Percentiles rank a stretch among this genome's conserved stretches.
These are phyloP conservation scores for Nycticebus coucang DNA, from an alignment of 2,113 vertebrate species.

Conservation along the genomic window DNA sequence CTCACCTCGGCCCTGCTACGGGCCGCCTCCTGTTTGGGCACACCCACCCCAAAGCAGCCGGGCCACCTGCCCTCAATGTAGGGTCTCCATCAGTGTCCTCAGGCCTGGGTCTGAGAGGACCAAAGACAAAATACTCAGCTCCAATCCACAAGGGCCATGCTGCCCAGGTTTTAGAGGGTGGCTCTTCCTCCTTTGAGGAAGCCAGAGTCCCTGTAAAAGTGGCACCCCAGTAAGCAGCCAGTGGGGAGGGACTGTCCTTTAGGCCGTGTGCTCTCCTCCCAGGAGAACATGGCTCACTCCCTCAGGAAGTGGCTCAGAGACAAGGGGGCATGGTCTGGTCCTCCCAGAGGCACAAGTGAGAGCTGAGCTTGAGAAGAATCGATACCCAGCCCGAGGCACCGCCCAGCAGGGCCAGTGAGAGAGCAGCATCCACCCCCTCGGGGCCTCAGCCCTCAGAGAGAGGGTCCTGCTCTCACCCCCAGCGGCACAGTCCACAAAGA, in stretches of 20 bases:
- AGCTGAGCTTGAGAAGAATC: not conserved
- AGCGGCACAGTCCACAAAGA: not conserved
- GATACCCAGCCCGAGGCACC: accelerated
- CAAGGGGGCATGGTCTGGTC: too few relatives aligned
- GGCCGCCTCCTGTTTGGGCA: not conserved
- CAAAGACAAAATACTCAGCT: not conserved
- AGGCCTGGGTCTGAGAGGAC: accelerated
- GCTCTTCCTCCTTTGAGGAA: not conserved
- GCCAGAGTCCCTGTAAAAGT: not conserved
- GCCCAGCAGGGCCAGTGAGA: not conserved
- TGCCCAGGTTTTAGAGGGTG: not conserved
- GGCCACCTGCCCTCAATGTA: not conserved
- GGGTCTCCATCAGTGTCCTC: not conserved
- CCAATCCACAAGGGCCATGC: not conserved
- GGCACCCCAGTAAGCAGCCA: accelerated
- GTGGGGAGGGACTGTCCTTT: not conserved
- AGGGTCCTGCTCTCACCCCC: not conserved
- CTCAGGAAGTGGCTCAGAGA: not conserved
- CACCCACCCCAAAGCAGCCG: not conserved
- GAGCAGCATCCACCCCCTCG: not conserved
- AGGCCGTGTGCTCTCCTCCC: not conserved
- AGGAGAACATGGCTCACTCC: not conserved
- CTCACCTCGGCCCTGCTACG: not conserved
- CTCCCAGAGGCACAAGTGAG: not conserved
- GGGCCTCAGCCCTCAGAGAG: not conserved